phyloP scores from a whole-genome alignment of 1,140 invertebrate species.

The Drosophila paulistorum region DNA sequence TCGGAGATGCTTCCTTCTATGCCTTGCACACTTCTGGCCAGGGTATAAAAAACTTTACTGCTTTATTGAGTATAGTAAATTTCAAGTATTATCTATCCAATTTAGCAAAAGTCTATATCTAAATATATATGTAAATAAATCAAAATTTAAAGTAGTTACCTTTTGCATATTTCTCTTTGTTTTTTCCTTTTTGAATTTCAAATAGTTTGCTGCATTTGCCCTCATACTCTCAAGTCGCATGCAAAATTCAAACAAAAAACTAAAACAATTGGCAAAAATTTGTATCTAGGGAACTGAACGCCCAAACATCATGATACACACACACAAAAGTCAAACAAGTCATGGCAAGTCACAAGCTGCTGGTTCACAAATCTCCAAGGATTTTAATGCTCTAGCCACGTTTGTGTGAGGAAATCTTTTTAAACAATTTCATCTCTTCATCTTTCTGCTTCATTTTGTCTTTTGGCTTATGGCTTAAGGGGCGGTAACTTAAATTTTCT shows the following conservation, averaged over 20 bases:
- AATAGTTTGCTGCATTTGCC: background rate
- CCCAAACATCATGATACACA: conserved; percentile 10
- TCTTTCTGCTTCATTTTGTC: conserved; percentile 53
- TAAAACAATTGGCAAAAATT: conserved; percentile 64
- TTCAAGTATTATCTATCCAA: too few species aligned
- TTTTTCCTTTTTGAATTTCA: background rate
- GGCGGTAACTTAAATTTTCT: conserved; percentile 62
- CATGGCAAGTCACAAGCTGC: conserved; percentile 39
- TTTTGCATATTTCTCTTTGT: background rate
- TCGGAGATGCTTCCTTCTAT: too few species aligned
- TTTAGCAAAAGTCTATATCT: too few species aligned
- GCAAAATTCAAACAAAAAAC: conserved; percentile 61
- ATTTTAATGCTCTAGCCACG: conserved; percentile 45
- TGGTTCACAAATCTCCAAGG: conserved; percentile 55
- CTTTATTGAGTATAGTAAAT: too few species aligned
- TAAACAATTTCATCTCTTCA: conserved; percentile 61
- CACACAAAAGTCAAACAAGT: conserved; percentile 25
- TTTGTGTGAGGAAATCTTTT: conserved; percentile 64
- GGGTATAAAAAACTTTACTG: too few species aligned
- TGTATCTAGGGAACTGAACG: conserved; percentile 32
- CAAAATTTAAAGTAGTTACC: background rate
- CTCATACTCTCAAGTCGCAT: conserved; percentile 14
- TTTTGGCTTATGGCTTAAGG: conserved; percentile 11
- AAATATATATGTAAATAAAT: too few species aligned
- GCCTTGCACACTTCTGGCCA: too few species aligned